Conservation (phyloP, 2,888 invertebrate genomes). For the Pasiphila rectangulata region DNA sequence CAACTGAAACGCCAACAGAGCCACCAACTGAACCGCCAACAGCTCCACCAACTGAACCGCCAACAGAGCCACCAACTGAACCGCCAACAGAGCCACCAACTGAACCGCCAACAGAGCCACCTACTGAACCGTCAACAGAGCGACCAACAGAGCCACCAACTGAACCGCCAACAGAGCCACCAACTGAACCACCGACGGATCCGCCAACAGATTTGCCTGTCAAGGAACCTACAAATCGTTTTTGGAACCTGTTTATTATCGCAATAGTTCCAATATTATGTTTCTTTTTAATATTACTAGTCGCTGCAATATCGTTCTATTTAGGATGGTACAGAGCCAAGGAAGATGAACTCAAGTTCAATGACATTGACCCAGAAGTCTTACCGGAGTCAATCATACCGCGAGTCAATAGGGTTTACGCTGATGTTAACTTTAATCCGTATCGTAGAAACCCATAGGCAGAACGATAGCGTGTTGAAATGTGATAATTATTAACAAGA, state of each 20-base stretch:
- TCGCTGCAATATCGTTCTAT: constrained; percentile 38
- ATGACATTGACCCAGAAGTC: constrained; percentile 35
- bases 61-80: no score
- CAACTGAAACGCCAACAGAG: no score
- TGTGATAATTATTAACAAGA: no score
- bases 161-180: not conserved
- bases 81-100: no score
- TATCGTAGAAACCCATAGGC: constrained; percentile 3
- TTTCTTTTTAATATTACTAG: constrained; percentile 34
- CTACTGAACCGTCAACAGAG: no score
- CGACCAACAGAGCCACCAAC: no score
- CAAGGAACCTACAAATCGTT: constrained; percentile 17
- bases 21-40: no score
- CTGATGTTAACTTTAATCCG: constrained; percentile 21
- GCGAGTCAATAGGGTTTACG: constrained; percentile 37
- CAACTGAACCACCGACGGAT: constrained; percentile 1
- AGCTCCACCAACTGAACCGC: no score
- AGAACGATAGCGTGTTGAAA: not conserved
- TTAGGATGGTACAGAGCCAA: constrained; percentile 38
- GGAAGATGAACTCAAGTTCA: constrained; percentile 15
- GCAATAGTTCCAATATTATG: constrained; percentile 38
- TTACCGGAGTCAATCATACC: constrained; percentile 40
- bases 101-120: no score
- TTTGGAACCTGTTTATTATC: constrained; percentile 47
- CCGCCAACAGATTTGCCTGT: constrained; percentile 1